Evolutionary conservation across 2,888 invertebrate species (phyloP), one percentile per base, ranked within the genome.

Genomic region (Euclidia mi): DNA sequence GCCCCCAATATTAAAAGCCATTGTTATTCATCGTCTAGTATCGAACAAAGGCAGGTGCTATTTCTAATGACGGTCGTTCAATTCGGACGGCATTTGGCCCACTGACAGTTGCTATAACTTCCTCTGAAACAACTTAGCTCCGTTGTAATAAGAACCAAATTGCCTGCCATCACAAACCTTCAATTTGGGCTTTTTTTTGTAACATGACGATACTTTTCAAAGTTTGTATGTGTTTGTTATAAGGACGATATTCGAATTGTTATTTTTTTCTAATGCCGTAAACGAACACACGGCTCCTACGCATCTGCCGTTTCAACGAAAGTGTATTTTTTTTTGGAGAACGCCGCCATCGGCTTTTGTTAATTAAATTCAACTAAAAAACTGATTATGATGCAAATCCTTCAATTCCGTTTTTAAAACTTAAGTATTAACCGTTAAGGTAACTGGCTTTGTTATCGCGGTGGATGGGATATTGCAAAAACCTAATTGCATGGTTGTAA

Each of bases 1-100:
- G 20, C 20, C 7, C 6, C 6, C 20, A 25, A 25, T 25, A 7
- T 25, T 25, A 25, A 25, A 7, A 7, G 20, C 20, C 53, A n/a
- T 3, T n/a, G 14, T 76, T 69, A 76, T 74, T 77, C 57, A 74
- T 71, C 66, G 58, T 78, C 76, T 84, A 84, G 82, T 76, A 71
- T 76, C 74, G 71, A 75, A 79, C 69, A 79, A 82, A 66, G 78
- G 83, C 90, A 90, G 90, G 90, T 90, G 89, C 73, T 79, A 77
- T 82, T 84, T 84, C 81, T 82, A 84, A 84, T 82, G 78, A 65
- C 70, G 76, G 76, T 55, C 68, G 71, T 74, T 78, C 71, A 60
- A 62, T 76, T 80, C 68, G 74, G 76, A 79, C 74, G 77, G 73
- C 84, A 84, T 83, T 82, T 81, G 84, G 81, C 67, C 67, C 12